A percentile compares a stretch with the other conserved stretches of the same genome.
These are phyloP conservation scores for Syndactyla subalaris DNA, from an alignment of 2,797 vertebrate species.

Conservation along the genomic window DNA sequence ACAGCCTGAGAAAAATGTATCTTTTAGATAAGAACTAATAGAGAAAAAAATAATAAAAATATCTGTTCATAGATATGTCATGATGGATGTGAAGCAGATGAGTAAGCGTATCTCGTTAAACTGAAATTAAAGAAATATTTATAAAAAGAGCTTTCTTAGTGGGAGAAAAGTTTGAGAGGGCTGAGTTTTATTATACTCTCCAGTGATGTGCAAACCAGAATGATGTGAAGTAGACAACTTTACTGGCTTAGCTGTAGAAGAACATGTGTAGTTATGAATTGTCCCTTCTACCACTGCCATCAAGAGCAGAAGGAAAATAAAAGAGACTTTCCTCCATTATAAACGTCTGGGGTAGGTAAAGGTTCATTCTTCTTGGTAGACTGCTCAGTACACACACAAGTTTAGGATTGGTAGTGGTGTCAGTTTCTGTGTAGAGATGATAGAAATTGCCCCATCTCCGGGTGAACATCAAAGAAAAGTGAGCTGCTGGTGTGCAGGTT, in stretches of 20 bases:
- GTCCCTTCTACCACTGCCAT: neutral
- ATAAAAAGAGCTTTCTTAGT: neutral
- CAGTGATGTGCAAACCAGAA: neutral
- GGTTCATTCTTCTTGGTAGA: neutral
- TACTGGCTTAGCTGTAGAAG: neutral
- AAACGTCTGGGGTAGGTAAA: neutral
- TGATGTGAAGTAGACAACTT: neutral
- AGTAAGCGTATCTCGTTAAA: neutral
- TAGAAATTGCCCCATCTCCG: neutral
- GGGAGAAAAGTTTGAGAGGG: neutral
- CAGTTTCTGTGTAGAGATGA: neutral
- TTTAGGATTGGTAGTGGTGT: neutral
- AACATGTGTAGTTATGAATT: neutral
- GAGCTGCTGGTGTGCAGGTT: neutral
- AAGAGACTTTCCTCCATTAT: neutral
- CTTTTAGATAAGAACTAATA: neutral
- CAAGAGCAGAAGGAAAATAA: accelerated
- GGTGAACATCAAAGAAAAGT: neutral
- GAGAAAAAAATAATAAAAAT: neutral
- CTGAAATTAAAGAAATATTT: neutral
- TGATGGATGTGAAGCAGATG: neutral
- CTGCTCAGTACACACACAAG: neutral
- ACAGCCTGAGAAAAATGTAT: neutral
- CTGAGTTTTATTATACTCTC: neutral
- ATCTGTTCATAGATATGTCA: neutral